Percentiles rank a stretch among this genome's conserved stretches.
Evolutionary conservation across 2,113 vertebrate genomes (phyloP).

Genomic region (Chloroceryle aenea): DNA sequence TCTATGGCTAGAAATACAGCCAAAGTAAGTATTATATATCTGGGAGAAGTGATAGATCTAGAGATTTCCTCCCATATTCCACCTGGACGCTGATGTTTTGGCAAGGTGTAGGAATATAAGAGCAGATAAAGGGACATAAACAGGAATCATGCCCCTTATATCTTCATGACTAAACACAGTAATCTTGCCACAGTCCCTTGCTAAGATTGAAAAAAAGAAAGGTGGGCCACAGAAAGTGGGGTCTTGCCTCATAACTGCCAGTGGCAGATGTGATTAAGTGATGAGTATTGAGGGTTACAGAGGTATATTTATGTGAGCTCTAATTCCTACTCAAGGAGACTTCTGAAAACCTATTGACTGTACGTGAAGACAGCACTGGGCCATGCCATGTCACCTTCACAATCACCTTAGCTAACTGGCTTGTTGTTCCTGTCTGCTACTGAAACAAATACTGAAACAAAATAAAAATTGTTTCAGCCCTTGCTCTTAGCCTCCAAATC

Average conservation of each 20-base stretch:
- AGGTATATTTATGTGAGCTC: background rate
- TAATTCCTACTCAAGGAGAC: background rate
- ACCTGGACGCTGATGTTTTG: fast-evolving
- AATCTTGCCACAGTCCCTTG: background rate
- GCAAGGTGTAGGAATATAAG: background rate
- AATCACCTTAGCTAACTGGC: background rate
- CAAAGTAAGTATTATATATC: background rate
- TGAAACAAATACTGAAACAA: background rate
- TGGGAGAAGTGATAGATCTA: background rate
- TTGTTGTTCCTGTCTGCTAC: background rate
- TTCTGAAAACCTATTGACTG: background rate
- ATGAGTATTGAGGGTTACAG: background rate
- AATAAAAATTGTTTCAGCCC: background rate
- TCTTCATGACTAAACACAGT: background rate
- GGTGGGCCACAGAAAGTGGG: background rate
- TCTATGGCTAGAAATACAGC: background rate
- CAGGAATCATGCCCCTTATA: background rate
- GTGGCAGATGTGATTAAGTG: background rate
- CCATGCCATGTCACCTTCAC: background rate
- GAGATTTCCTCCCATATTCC: background rate
- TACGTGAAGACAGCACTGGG: background rate
- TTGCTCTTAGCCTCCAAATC: background rate
- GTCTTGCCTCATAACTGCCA: background rate
- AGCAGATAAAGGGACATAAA: background rate
- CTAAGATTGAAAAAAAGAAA: background rate